Base-by-base conservation (phyloP, 2,888 invertebrate species). In the Zhuqinia jingwanae region DNA sequence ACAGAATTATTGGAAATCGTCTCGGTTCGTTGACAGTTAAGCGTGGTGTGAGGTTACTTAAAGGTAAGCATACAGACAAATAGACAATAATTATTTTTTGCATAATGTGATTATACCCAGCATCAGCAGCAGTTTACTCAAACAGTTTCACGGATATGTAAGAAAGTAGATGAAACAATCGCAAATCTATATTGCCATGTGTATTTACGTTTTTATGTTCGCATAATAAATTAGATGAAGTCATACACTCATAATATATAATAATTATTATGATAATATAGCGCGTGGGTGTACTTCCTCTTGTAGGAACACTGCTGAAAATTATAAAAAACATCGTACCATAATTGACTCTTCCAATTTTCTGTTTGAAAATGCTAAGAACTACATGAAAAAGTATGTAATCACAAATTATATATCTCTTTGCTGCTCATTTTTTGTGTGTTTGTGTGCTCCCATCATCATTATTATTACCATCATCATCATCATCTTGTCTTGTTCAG, bases 21-120 rank as follows among this genome's bases (percentile, higher is more conserved):
- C 65, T 76, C 65, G 82, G 82, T 63, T 83, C 82, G 82, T 76
- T 76, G 76, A 76, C 75, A 47, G n/a, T 47, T 42, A n/a, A n/a
- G n/a, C n/a, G 63, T 65, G 65, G 50, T 50, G 25, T 80, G 45
- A 53, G 30, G 45, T 42, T 42, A 42, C 53, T 25, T 42, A n/a
- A 22, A 76, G 80, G 80, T 80, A 70, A 80, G 70, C 17, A 27
- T n/a, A 20, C 25, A 50, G 36, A 50, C 8, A 36, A 22, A 58
- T 3, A 36, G 36, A 36, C 36, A 36, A 36, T 36, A 36, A 42
- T 20, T 63, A 27, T 45, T 36, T 30, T 58, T 75, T 75, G 53
- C 22, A 42, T 42, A 42, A 36, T 36, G 36, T 65, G 45, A 45
- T 3, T 36, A 3, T 6, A 36, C 36, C 36, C 8, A 36, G 36